Evolutionary conservation across 2,113 vertebrate species (phyloP), one percentile per base, ranked within the genome.

Genomic region (Taurulus bubalis): DNA sequence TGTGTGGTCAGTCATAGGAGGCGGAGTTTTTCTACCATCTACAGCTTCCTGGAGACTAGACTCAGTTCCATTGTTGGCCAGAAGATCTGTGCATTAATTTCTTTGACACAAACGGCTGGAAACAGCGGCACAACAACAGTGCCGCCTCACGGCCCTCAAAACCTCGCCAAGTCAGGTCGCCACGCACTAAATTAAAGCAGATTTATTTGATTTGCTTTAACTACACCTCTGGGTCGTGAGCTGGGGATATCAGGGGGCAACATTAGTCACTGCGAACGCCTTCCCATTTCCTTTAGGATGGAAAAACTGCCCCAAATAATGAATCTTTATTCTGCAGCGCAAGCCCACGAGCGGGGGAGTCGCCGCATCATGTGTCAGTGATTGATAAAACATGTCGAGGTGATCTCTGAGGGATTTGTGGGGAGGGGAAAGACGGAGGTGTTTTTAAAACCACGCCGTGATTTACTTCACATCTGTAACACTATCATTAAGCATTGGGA

Each of bases 401-500:
- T 63, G 79, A 75, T 69, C 65, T 77, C 75, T 40, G 45, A 49
- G 85, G 85, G 83, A 74, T 80, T 73, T 65, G 45, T 71, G 38
- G 12, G 14, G 51, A 69, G 49, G 71, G 53, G 73, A 56, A 75
- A 77, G 66, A 69, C 45, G 81, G 70, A 85, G 86, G 85, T 66
- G 62, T 68, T 89, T 45, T 83, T 71, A 3, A 34, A 79, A 72
- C 79, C 11, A 60, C 53, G 69, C 67, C 77, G 68, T 82, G 85
- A 91, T 90, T 88, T 69, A 71, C 12, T 83, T 79, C 77, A 86
- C 87, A 90, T 82, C 79, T 20, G 68, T 42, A 59, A 74, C 47
- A 75, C 77, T 75, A 86, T 83, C 11, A 47, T 51, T 40, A 75
- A 14, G 51, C 55, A n/a, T 30, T 2, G 5, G 45, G 47, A 18